Base-by-base conservation (phyloP, 2,888 invertebrate species). In the Melanophora roralis region DNA sequence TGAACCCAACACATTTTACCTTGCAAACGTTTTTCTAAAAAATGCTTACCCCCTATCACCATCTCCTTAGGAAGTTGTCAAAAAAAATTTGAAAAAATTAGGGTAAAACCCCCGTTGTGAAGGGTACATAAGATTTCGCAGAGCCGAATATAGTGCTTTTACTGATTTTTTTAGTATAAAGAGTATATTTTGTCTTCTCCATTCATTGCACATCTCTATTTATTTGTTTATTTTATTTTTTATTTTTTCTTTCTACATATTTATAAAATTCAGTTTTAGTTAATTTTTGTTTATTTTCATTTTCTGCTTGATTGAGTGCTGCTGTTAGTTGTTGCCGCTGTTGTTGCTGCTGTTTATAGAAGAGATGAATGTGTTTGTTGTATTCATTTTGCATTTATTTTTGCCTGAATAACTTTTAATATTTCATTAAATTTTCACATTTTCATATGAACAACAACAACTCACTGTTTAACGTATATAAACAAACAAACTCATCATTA, bases 231-330 rank as follows among this genome's bases (percentile, higher is more conserved):
- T 21, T 19, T 32, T 55, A 45, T 64, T 74, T 55, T 57, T 65
- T 74, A 57, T 65, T 65, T 74, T 74, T 57, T 49, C 34, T 62
- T 72, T 72, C 34, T 62, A 14, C 62, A 4, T 53, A 32, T 34
- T 16, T 19, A 49, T 8, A 36, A n/a, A 9, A 14, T 32, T 34
- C 16, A 38, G 23, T 60, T 74, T 62, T 64, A 67, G 79, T 80
- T 72, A 68, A 73, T 76, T 76, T 72, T 76, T 80, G 76, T 82
- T 82, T 82, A 77, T 82, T 82, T 82, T 82, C 74, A 82, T 82
- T 82, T 82, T 77, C 74, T 77, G 77, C 81, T 79, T 82, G 82
- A 82, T 82, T 82, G 82, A 82, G 78, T 78, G 72, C 69, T 71
- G 68, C 74, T 81, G 62, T 81, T 77, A 72, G 73, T 69, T 81